These are phyloP conservation scores for Ficedula albicollis DNA, from an alignment of 2,797 vertebrate species.

Conservation along the genomic window DNA sequence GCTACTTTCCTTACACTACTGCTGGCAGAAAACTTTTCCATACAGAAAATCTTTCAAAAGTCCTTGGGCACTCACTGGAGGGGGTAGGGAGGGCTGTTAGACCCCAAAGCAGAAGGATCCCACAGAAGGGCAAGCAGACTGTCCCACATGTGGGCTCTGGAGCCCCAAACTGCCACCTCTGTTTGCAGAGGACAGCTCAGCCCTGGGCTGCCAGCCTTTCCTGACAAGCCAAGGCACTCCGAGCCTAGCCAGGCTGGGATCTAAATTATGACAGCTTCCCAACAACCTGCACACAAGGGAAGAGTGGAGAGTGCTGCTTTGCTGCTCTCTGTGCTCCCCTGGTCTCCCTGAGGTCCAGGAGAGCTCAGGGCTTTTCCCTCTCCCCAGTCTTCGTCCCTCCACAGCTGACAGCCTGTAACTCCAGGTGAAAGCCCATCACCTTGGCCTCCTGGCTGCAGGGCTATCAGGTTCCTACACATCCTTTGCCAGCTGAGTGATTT, in stretches of 20 bases:
- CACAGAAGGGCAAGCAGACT: not conserved
- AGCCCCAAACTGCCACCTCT: not conserved
- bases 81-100: not conserved
- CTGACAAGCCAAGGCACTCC: not conserved
- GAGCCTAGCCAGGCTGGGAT: not conserved
- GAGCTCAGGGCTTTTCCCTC: not conserved
- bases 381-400: not conserved
- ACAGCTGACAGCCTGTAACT: not conserved
- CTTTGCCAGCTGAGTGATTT: not conserved
- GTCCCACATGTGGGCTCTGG: accelerated
- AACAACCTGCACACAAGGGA: not conserved
- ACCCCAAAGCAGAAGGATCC: not conserved
- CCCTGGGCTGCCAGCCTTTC: not conserved
- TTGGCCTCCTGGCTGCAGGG: not conserved
- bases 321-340: not conserved
- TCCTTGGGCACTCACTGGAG: not conserved
- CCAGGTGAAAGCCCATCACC: not conserved
- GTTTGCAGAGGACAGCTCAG: not conserved
- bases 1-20: not conserved
- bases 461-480: not conserved
- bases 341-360: not conserved
- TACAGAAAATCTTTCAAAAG: not conserved
- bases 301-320: not conserved
- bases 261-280: not conserved
- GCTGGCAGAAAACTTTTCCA: not conserved